Evolutionary conservation across 2,113 vertebrate species (phyloP), one percentile per base, ranked within the genome.

Genomic region (Sardina pilchardus): DNA sequence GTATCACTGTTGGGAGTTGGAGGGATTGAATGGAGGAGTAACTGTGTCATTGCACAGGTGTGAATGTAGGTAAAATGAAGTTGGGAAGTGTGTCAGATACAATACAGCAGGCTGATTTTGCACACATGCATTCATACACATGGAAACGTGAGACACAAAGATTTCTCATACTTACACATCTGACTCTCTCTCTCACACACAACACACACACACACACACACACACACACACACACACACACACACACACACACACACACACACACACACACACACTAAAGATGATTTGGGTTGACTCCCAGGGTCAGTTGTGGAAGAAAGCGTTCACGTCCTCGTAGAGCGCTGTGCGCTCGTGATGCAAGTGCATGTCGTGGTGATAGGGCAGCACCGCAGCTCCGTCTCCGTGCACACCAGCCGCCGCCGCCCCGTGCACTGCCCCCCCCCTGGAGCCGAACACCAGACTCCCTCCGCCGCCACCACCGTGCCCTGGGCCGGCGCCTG

Each of bases 351-450:
- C 97, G 91, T 97, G 97, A 91, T 97, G 96, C 92, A 97, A 94
- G 94, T 97, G 97, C 96, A 97, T 95, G 93, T 99, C 97, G 86
- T 94, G 94, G 92, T 99, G 94, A 91, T 99, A 99, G 94, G 97
- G 96, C 95, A 97, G 95, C 90, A 34, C 71, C 1, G 96, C 96
- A 94, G 96, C 96, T 94, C 97, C 97, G 93, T 99, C 97, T 81
- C 96, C 96, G 94, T 97, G 97, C 89, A 96, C 96, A 87, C 95
- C 96, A 92, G 95, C 89, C 19, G 95, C 97, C 5, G 97, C 93
- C 14, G 71, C 26, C 71, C 30, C 71, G 30, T 78, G 71, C 16
- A 17, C 71, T 6, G 63, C 10, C 4, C 8, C 71, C 9, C 34
- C 71, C 34, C 71, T 36, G 71, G 97, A 96, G 78, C 97, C 96